These are phyloP conservation scores for Caenorhabditis imperialis DNA, from an alignment of 2,888 invertebrate species.

Conservation along the genomic window DNA sequence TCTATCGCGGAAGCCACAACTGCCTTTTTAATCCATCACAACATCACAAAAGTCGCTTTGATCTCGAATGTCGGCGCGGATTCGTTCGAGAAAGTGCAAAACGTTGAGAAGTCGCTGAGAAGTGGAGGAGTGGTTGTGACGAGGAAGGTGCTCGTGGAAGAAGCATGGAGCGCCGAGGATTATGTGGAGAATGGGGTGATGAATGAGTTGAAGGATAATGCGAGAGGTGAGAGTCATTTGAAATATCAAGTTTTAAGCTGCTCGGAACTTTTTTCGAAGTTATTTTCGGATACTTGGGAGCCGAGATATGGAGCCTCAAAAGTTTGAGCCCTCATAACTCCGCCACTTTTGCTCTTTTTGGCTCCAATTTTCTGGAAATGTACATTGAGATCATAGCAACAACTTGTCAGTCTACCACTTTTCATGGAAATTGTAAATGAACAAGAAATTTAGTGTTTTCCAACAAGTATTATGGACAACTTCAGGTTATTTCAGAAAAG, in stretches of 20 bases:
- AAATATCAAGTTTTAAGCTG: background rate
- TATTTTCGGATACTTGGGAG: constrained; percentile 1
- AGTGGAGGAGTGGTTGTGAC: constrained; percentile 44
- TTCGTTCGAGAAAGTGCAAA: constrained; percentile 58
- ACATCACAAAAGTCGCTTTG: constrained; percentile 58
- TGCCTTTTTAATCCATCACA: constrained; percentile 56
- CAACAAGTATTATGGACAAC: too few relatives aligned
- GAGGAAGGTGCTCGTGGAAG: constrained; percentile 60
- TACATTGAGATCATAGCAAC: too few relatives aligned
- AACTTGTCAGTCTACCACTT: too few relatives aligned
- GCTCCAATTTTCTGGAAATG: too few relatives aligned
- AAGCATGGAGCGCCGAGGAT: constrained; percentile 50
- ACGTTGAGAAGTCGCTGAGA: constrained; percentile 56
- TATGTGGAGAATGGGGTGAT: constrained; percentile 57
- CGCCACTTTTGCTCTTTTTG: too few relatives aligned
- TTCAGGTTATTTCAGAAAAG: too few relatives aligned
- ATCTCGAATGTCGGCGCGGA: constrained; percentile 62
- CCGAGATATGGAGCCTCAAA: too few relatives aligned
- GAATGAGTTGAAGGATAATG: constrained; percentile 58
- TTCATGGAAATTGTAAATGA: too few relatives aligned
- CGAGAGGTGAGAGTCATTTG: constrained; percentile 52
- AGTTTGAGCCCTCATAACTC: too few relatives aligned
- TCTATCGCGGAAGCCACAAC: constrained; percentile 57
- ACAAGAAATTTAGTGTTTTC: constrained; percentile 10
- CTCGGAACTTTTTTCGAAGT: constrained; percentile 10